Conservation (phyloP, 2,113 vertebrate genomes). For the Dolichallabes microphthalmus region DNA sequence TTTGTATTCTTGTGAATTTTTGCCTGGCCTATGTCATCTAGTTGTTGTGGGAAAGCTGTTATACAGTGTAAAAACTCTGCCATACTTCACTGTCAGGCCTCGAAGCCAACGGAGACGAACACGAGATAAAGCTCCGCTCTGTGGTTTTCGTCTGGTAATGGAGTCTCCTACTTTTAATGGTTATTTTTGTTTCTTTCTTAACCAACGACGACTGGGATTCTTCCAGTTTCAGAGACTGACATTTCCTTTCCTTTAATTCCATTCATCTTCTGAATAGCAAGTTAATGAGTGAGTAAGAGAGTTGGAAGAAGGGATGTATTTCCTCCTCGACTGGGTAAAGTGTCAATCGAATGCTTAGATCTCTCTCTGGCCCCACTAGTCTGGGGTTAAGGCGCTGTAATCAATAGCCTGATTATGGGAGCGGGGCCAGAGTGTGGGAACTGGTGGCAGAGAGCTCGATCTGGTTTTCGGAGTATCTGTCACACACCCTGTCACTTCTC, state of each 20-base stretch:
- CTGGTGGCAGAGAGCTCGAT: not conserved
- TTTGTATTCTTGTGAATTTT: not conserved
- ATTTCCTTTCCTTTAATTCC: not conserved
- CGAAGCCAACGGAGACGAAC: not conserved
- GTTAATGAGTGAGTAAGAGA: slow-evolving; percentile 51
- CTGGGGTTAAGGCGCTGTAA: slow-evolving; percentile 57
- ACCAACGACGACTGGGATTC: slow-evolving; percentile 11
- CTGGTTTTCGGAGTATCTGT: slow-evolving; percentile 6
- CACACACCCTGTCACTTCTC: slow-evolving; percentile 12
- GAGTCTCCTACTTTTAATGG: not conserved
- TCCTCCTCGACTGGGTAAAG: slow-evolving; percentile 62
- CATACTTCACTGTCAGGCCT: not conserved
- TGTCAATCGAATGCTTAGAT: slow-evolving; percentile 65
- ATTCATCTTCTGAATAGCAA: slow-evolving; percentile 33
- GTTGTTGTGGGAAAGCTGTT: not conserved
- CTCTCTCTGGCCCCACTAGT: slow-evolving; percentile 55
- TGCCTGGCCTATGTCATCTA: not conserved
- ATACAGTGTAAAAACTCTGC: not conserved
- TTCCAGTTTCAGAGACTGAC: slow-evolving; percentile 16
- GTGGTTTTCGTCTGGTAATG: slow-evolving; percentile 11
- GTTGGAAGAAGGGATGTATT: slow-evolving; percentile 50
- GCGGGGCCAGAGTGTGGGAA: slow-evolving; percentile 34
- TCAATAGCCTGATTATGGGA: slow-evolving; percentile 59
- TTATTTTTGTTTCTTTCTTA: slow-evolving; percentile 12
- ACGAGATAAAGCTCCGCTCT: not conserved